These are phyloP conservation scores for Galerucella calmariensis DNA, from an alignment of 2,888 invertebrate genomes.

Conservation along the genomic window DNA sequence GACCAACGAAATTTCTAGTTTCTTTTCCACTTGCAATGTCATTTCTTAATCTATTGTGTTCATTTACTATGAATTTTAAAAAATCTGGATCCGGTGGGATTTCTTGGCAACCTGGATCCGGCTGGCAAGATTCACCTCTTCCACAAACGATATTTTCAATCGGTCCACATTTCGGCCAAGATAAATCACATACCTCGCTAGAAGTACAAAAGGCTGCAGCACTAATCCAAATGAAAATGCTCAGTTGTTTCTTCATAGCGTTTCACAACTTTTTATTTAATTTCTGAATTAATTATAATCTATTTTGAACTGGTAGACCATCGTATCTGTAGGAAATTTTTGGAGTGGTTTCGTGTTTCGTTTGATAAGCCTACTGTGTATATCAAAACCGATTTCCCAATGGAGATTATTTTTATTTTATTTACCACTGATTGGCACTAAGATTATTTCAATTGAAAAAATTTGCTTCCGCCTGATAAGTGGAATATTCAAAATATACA, in stretches of 20 bases:
- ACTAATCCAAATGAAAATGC: neutral
- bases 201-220: neutral
- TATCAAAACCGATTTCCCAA: no score
- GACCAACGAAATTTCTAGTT: constrained; percentile 23
- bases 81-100: constrained; percentile 18
- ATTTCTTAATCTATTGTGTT: constrained; percentile 36
- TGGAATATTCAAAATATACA: no score
- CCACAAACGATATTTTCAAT: constrained; percentile 23
- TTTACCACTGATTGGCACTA: no score
- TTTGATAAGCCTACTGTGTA: no score
- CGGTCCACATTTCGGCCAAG: constrained; percentile 26
- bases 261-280: neutral
- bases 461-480: no score
- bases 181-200: constrained; percentile 16
- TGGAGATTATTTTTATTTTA: no score
- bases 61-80: constrained; percentile 19
- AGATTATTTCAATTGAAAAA: no score
- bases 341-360: no score
- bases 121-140: constrained; percentile 15
- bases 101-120: constrained; percentile 5
- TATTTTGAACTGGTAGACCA: neutral
- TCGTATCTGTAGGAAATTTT: no score
- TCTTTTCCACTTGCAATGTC: constrained; percentile 36
- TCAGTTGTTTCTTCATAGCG: neutral
- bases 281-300: neutral